These are phyloP conservation scores for Natrix natrix DNA, from an alignment of 2,797 vertebrate genomes.

Conservation along the genomic window DNA sequence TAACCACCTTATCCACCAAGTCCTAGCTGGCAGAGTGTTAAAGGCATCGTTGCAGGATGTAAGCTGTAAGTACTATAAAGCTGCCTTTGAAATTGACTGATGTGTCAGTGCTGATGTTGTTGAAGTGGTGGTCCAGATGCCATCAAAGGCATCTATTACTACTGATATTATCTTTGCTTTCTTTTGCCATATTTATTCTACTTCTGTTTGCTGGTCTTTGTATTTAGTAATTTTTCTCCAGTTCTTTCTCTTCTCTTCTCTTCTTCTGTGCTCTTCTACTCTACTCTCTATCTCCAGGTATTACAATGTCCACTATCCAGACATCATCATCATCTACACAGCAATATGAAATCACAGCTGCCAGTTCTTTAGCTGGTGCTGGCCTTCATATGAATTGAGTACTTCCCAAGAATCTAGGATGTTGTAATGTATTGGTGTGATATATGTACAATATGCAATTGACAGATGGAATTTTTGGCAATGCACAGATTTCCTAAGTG, in stretches of 20 bases:
- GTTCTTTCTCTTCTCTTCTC: background rate
- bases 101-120: background rate
- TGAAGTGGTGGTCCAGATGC: background rate
- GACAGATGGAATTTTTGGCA: background rate
- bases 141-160: background rate
- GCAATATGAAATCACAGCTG: background rate
- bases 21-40: background rate
- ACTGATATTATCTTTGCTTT: background rate
- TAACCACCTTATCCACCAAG: background rate
- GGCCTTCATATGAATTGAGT: background rate
- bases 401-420: background rate
- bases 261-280: background rate
- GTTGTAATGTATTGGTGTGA: background rate
- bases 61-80: background rate
- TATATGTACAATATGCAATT: background rate
- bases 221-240: background rate
- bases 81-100: background rate
- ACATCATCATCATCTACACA: background rate
- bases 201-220: background rate
- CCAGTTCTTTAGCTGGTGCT: background rate
- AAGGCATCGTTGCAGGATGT: background rate
- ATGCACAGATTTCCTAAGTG: background rate
- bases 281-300: background rate
- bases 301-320: background rate
- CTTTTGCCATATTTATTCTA: background rate